Evolutionary conservation across 2,113 vertebrate genomes (phyloP), one percentile per base, ranked within the genome.

Genomic region (Caracal caracal): DNA sequence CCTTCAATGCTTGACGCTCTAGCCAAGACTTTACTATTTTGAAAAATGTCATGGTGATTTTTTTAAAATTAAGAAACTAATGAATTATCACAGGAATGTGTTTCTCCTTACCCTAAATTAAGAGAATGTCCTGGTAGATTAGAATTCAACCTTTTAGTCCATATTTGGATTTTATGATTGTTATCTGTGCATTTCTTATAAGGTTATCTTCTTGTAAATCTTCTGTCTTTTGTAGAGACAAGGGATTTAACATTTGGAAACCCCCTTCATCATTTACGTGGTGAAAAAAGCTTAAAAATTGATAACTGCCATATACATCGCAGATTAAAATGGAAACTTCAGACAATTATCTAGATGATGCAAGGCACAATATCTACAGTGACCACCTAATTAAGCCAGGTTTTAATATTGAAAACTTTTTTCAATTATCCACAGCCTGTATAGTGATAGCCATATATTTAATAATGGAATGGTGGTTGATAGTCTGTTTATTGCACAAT

Each of bases 321-420:
- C 15, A 90, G 94, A 97, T 92, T 78, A 88, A 97, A 92, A 49
- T 81, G 87, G 89, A 97, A 87, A 92, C n/a, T 93, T 49, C 68
- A 63, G 19, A 81, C 16, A 78, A 24, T 88, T 97, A 79, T 90
- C 75, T 94, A 94, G 90, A 47, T 94, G 82, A 87, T 20, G 3
- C 53, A 83, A 97, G 96, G 87, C 92, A 96, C 92, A 92, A 88
- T 90, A 53, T 78, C 82, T 84, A 49, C 40, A 51, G 26, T 9
- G 8, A n/a, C 83, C 70, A 93, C 87, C 82, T 96, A 83, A 56
- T 65, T 71, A 85, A n/a, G 65, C 33, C n/a, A 66, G 93, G 63
- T 96, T 97, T 98, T 97, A 97, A 93, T 98, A 97, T 71, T 93
- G 94, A 97, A 95, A 96, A 65, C 86, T 88, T 73, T 97, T 98